phyloP scores from a whole-genome alignment of 2,888 invertebrate species.

The Charanyca ferruginea region DNA sequence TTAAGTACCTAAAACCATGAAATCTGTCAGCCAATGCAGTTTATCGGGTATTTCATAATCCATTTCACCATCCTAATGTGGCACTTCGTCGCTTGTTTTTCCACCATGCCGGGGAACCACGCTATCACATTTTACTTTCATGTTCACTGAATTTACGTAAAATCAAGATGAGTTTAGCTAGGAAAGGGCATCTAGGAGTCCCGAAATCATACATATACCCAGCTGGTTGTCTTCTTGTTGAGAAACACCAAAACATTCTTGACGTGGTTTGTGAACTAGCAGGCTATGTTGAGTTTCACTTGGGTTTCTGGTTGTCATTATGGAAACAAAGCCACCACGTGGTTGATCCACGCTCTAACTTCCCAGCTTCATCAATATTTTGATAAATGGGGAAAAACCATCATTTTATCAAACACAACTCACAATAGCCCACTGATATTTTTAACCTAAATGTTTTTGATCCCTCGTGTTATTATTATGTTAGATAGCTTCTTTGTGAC shows the following conservation, averaged over 20 bases:
- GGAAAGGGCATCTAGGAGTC: not conserved
- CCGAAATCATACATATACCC: not conserved
- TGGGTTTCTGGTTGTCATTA: not conserved
- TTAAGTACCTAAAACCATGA: not conserved
- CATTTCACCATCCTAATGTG: not conserved
- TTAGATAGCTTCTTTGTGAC: no score
- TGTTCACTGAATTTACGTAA: not conserved
- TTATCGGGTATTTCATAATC: not conserved
- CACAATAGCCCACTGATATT: no score
- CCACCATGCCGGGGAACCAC: constrained; percentile 41
- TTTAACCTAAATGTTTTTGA: no score
- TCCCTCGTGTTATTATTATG: no score
- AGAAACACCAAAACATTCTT: not conserved
- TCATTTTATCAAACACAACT: no score
- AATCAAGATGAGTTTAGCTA: not conserved
- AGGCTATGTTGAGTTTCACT: not conserved
- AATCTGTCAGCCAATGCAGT: not conserved
- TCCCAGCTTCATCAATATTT: not conserved
- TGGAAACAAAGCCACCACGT: constrained; percentile 38
- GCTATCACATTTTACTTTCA: not conserved
- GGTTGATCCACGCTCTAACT: not conserved
- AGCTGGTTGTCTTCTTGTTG: not conserved
- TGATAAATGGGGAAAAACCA: not conserved
- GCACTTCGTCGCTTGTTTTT: not conserved
- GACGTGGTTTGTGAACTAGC: not conserved